Base-by-base conservation (phyloP, 2,888 invertebrate genomes). In the Pristionchus fissidentatus region DNA sequence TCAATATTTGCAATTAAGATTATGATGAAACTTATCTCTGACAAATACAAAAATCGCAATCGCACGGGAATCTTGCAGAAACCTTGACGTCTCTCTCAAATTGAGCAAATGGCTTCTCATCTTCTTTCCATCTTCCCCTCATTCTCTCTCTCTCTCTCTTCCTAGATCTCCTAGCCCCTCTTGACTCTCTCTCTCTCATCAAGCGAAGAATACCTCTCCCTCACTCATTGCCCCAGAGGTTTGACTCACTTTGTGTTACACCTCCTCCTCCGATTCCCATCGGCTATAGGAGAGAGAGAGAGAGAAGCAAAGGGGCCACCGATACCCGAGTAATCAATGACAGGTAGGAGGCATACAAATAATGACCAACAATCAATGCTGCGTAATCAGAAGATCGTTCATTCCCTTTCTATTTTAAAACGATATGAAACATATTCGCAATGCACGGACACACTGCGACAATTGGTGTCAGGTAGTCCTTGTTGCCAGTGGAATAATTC, bases 91-190 rank as follows among this genome's bases (percentile, higher is more conserved):
- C 66, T 38, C 26, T 62, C 62, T 66, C 66, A 35, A n/a, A 55
- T n/a, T 35, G 66, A 41, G 66, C 66, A 66, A 66, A 66, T 66
- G 66, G 66, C 66, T n/a, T n/a, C n/a, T n/a, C n/a, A n/a, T n/a
- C n/a, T n/a, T n/a, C n/a, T n/a, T n/a, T n/a, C n/a, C n/a, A n/a
- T n/a, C n/a, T n/a, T n/a, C n/a, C n/a, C n/a, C n/a, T n/a, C n/a
- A n/a, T n/a, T n/a, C n/a, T 66, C 66, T 66, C 41, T 38, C 66
- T 66, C 62, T 62, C 62, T 19, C 62, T 62, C 66, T 66, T n/a
- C 38, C 35, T 4, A 35, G 38, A 22, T 19, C n/a, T 19, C 66
- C 66, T 7, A 7, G 19, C 66, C 66, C 66, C 66, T 35, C 66
- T 38, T 66, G 38, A 19, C n/a, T 66, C 66, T 22, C 66, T n/a